These are phyloP conservation scores for Sphaeramia orbicularis DNA, from an alignment of 2,797 vertebrate genomes.

Conservation along the genomic window DNA sequence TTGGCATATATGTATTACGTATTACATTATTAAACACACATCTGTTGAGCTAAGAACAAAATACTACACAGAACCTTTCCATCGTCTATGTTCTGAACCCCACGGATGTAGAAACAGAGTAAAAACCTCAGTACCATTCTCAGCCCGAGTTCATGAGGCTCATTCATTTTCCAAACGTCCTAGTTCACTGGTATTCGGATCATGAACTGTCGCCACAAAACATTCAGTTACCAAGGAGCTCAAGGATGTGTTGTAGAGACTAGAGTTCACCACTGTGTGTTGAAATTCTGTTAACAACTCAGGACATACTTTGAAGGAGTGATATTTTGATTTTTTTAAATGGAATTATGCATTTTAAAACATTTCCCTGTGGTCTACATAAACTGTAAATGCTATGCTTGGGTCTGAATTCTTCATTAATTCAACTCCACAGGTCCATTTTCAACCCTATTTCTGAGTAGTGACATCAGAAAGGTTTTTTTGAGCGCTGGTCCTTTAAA, in stretches of 20 bases:
- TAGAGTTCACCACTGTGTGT: background rate
- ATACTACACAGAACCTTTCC: background rate
- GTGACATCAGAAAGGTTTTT: no score
- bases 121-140: background rate
- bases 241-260: background rate
- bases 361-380: no score
- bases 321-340: no score
- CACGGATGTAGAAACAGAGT: slow-evolving; percentile 6
- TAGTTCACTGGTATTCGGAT: slow-evolving; percentile 33
- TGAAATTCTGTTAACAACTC: background rate
- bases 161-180: slow-evolving; percentile 23
- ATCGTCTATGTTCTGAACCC: background rate
- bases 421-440: no score
- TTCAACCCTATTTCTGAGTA: no score
- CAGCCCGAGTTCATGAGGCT: background rate
- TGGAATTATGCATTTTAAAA: no score
- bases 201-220: background rate
- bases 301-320: background rate
- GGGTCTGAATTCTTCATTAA: no score
- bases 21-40: no score
- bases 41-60: background rate
- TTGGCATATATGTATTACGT: no score
- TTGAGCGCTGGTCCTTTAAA: no score
- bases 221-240: slow-evolving; percentile 14
- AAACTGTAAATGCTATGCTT: no score